These are phyloP conservation scores for Aphodius sticticus DNA, from an alignment of 2,888 invertebrate species.

Conservation along the genomic window DNA sequence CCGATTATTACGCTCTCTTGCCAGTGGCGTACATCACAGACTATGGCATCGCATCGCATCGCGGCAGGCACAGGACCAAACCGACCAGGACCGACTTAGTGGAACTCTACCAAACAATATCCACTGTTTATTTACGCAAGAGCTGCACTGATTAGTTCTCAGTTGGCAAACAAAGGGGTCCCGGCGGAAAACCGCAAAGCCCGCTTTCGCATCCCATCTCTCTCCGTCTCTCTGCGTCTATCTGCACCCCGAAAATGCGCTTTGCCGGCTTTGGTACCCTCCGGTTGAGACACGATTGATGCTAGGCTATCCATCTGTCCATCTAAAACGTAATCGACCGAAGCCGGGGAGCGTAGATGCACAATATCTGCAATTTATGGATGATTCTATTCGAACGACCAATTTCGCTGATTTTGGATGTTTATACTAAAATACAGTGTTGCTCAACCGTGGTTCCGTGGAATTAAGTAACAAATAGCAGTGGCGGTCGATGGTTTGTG, in stretches of 20 bases:
- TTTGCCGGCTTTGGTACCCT: background rate
- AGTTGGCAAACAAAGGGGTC: background rate
- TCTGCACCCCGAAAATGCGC: background rate
- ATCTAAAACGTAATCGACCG: background rate
- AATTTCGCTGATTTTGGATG: no score
- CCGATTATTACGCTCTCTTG: background rate
- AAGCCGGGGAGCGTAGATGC: background rate
- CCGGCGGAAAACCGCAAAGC: background rate
- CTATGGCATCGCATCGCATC: background rate
- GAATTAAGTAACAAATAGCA: no score
- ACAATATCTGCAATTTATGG: background rate
- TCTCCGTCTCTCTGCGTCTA: background rate
- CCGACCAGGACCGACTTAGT: background rate
- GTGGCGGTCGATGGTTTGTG: no score
- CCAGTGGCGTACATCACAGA: slow-evolving; percentile 4
- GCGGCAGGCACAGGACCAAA: no score
- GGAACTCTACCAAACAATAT: background rate
- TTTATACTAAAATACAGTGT: no score
- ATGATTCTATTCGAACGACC: background rate
- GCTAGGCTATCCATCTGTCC: background rate
- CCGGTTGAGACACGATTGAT: background rate
- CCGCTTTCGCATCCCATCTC: background rate
- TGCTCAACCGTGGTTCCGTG: no score
- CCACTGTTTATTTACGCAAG: background rate
- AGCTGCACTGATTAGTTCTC: slow-evolving; percentile 4